Conservation (phyloP, 2,797 vertebrate genomes). For the Peromyscus aztecus region DNA sequence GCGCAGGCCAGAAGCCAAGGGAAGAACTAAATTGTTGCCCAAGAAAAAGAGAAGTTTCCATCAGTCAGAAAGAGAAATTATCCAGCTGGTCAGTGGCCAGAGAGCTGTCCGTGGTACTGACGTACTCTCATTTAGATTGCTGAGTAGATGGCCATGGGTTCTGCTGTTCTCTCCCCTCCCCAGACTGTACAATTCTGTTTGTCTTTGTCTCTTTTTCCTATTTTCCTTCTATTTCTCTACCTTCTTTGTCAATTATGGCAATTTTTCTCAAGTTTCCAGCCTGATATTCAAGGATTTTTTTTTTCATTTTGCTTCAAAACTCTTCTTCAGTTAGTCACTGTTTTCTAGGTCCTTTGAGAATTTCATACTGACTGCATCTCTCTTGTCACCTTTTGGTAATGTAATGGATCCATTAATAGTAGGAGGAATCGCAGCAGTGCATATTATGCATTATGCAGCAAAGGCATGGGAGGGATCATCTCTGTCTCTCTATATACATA, state of each 20-base stretch:
- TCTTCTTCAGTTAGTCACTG: background rate
- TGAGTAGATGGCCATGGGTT: background rate
- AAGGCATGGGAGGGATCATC: background rate
- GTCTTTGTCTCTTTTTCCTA: background rate
- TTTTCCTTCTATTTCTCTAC: background rate
- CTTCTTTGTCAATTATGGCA: background rate
- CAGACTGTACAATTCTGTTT: background rate
- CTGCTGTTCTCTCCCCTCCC: rapidly evolving
- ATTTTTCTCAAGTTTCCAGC: background rate
- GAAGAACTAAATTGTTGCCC: background rate
- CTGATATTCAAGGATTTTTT: background rate
- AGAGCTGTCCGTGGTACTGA: constrained; percentile 87
- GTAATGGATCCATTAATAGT: background rate
- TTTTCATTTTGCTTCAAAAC: constrained; percentile 43
- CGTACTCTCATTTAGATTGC: background rate
- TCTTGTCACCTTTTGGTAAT: background rate
- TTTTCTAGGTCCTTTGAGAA: background rate
- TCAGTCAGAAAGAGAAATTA: background rate
- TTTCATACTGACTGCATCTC: background rate
- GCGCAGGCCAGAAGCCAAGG: background rate
- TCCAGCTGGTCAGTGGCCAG: background rate
- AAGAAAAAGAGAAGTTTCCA: background rate
- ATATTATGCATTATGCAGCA: background rate
- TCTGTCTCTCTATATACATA: background rate
- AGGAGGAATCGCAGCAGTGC: background rate